Conservation (phyloP, 2,888 invertebrate genomes). For the Drosophila neonasuta region DNA sequence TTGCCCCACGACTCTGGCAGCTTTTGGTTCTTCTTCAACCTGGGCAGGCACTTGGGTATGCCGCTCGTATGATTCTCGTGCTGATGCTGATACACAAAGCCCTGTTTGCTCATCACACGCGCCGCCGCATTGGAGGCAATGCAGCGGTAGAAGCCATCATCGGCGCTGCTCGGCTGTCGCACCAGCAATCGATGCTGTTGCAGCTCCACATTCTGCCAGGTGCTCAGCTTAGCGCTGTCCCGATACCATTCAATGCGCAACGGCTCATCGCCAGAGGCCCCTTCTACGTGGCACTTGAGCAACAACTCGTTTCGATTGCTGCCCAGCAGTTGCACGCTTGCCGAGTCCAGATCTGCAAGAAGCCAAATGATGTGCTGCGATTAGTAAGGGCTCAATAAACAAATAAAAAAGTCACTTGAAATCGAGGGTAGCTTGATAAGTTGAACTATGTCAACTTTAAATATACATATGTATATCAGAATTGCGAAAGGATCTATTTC, state of each 20-base stretch:
- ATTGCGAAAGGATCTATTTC: too few relatives aligned
- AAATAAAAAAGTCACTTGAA: background rate
- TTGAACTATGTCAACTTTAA: too few relatives aligned
- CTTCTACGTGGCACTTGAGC: conserved; percentile 81
- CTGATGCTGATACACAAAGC: conserved; percentile 65
- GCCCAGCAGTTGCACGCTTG: conserved; percentile 77
- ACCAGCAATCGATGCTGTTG: conserved; percentile 82
- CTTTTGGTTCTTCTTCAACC: conserved; percentile 75
- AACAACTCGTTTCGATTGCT: conserved; percentile 78
- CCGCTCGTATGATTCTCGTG: background rate
- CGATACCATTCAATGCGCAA: conserved; percentile 81
- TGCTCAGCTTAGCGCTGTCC: conserved; percentile 85
- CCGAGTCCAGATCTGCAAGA: conserved; percentile 79
- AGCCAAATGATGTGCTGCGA: background rate
- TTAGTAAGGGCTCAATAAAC: background rate
- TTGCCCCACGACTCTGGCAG: conserved; percentile 69
- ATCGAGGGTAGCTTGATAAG: background rate
- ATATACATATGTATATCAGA: too few relatives aligned
- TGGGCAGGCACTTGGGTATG: conserved; percentile 74
- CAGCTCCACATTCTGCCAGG: conserved; percentile 84
- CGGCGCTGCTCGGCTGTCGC: conserved; percentile 78
- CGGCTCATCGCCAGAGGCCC: conserved; percentile 77
- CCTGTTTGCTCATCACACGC: conserved; percentile 79
- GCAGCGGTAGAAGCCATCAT: conserved; percentile 90
- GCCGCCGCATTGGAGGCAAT: conserved; percentile 87